Evolutionary conservation across 2,113 vertebrate species (phyloP), one percentile per base, ranked within the genome.

Genomic region (Mus spicilegus): DNA sequence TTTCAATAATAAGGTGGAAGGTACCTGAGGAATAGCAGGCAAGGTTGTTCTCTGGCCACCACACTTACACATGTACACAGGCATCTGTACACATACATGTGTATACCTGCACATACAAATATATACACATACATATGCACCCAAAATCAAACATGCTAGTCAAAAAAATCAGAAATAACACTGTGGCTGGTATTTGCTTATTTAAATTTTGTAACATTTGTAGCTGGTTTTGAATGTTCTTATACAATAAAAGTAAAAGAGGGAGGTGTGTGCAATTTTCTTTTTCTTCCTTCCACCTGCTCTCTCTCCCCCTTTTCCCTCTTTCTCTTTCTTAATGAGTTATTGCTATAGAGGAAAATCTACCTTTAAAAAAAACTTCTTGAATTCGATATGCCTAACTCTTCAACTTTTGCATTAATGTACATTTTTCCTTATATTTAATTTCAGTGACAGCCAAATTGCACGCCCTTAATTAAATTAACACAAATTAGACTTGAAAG

Each of bases 361-460:
- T 70, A 89, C 65, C 88, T 94, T 78, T 54, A 51, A 76, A 80
- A 36, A 39, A 63, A 94, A 84, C 70, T 92, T 81, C 89, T 93
- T 51, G 78, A 56, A 90, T 93, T 95, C 75, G 33, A 4, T 84
- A 14, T 49, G 49, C 56, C 73, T 88, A 42, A 77, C 85, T 94
- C 88, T 96, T 97, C 92, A 95, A 94, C 96, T 78, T 96, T 95
- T 95, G 93, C 93, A 49, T 95, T 96, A 81, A 97, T 95, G 76
- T 97, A 97, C 97, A 87, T 97, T 97, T 97, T 96, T 96, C 97
- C 93, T 96, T 97, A 97, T 96, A 93, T 97, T 97, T 97, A 94
- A 97, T 96, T 97, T 95, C 89, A 7, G 33, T 98, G 96, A 96
- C 97, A 98, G 95, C 90, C 95, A 97, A 97, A 96, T 96, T 98